phyloP scores from a whole-genome alignment of 2,797 vertebrate species.

The Parotocinclus haroldoi region DNA sequence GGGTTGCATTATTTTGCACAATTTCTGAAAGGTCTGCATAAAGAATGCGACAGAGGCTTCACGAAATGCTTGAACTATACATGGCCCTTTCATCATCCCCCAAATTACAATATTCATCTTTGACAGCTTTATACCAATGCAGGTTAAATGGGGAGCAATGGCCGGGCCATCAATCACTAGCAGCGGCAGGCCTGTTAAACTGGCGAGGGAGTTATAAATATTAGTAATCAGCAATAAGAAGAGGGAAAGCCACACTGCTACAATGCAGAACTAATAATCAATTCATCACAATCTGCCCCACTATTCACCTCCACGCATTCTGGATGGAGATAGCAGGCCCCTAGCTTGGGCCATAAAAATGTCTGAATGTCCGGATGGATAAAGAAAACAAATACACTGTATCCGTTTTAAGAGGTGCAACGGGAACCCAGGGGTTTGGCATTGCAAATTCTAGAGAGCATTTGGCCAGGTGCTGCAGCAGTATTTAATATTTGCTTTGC shows the following conservation, averaged over 20 bases:
- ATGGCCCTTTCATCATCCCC: slow-evolving; percentile 57
- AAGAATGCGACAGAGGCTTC: slow-evolving; percentile 31
- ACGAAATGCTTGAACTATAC: slow-evolving; percentile 48
- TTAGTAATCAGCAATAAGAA: slow-evolving; percentile 64
- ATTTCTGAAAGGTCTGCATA: slow-evolving; percentile 20
- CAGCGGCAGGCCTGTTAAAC: slow-evolving; percentile 66
- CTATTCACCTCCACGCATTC: slow-evolving; percentile 51
- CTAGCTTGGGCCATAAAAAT: slow-evolving; percentile 35
- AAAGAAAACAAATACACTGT: slow-evolving; percentile 38
- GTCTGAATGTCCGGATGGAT: slow-evolving; percentile 31
- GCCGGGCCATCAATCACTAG: slow-evolving; percentile 67
- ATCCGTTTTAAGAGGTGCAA: slow-evolving; percentile 43
- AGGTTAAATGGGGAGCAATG: slow-evolving; percentile 66
- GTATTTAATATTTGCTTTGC: slow-evolving; percentile 40
- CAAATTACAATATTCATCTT: slow-evolving; percentile 61
- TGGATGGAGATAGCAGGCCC: slow-evolving; percentile 27
- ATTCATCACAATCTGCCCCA: slow-evolving; percentile 65
- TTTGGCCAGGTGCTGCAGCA: slow-evolving; percentile 28
- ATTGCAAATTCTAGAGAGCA: slow-evolving; percentile 27
- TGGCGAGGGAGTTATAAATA: slow-evolving; percentile 72
- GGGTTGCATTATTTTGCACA: slow-evolving; percentile 41
- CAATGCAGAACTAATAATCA: slow-evolving; percentile 66
- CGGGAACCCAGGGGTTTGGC: slow-evolving; percentile 23
- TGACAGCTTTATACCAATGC: slow-evolving; percentile 64
- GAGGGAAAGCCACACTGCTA: slow-evolving; percentile 54